phyloP scores from a whole-genome alignment of 2,113 vertebrate species.

The Pheucticus melanocephalus region DNA sequence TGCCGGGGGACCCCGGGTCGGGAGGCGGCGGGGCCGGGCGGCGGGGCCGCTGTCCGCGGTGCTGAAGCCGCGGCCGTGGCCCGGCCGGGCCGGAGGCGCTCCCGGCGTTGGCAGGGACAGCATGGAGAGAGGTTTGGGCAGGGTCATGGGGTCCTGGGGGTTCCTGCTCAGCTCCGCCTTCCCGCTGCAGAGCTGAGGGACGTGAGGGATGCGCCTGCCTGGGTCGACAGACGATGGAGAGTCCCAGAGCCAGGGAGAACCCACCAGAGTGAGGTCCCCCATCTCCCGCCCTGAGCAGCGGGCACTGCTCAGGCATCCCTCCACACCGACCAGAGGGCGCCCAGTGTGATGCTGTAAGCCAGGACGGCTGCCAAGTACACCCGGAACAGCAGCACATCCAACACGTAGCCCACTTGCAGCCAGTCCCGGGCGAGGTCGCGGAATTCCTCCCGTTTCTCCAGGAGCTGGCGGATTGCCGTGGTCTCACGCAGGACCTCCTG shows the following conservation, averaged over 20 bases:
- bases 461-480: constrained; percentile 81
- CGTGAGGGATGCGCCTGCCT: fast-evolving
- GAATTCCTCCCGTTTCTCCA: constrained; percentile 86
- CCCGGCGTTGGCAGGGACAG: not conserved
- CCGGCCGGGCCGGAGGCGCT: not conserved
- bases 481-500: constrained; percentile 84
- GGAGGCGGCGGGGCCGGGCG: not conserved
- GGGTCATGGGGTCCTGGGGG: not conserved
- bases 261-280: no score
- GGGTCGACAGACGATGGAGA: not conserved
- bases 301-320: constrained; percentile 76
- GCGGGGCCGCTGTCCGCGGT: constrained; percentile 19
- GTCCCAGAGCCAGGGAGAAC: not conserved
- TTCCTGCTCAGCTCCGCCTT: not conserved
- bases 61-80: not conserved
- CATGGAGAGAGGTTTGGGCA: not conserved
- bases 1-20: no score
- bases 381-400: constrained; percentile 91
- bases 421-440: constrained; percentile 87
- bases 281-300: fast-evolving
- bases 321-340: constrained; percentile 93
- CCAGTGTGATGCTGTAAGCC: constrained; percentile 87
- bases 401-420: constrained; percentile 90
- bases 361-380: constrained; percentile 85
- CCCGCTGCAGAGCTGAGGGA: not conserved